Conservation (phyloP, 2,888 invertebrate species). For the Argyra leucocephala region DNA sequence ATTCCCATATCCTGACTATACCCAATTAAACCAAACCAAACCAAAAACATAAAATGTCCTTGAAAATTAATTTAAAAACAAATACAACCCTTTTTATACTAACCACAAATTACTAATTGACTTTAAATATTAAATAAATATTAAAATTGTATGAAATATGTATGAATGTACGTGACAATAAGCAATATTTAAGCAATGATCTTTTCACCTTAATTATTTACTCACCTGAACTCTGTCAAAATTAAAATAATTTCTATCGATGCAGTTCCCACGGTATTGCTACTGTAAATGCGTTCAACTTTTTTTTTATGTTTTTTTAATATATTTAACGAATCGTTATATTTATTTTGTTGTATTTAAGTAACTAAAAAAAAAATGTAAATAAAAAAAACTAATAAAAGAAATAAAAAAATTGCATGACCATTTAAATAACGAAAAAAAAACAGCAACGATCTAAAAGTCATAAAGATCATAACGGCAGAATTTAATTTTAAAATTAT, state of each 20-base stretch:
- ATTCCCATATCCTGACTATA: too few species aligned
- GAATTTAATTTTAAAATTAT: neutral
- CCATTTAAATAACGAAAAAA: neutral
- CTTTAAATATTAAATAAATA: too few species aligned
- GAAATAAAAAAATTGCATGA: neutral
- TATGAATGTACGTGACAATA: neutral
- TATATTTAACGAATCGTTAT: neutral
- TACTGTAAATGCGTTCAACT: neutral
- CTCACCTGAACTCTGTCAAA: neutral
- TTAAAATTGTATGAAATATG: too few species aligned
- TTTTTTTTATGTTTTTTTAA: neutral
- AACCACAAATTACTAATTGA: too few species aligned
- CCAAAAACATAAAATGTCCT: too few species aligned
- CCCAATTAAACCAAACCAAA: too few species aligned
- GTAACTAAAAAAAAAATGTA: too few species aligned
- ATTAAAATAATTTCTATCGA: neutral
- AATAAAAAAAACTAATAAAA: too few species aligned
- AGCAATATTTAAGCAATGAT: neutral
- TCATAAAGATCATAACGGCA: neutral
- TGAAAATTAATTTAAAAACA: too few species aligned
- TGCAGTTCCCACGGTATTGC: neutral
- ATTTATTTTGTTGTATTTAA: too few species aligned
- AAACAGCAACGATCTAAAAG: neutral
- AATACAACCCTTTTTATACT: too few species aligned
- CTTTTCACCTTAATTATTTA: neutral